Base-by-base conservation (phyloP, 2,797 vertebrate genomes). In the Thripadectes ignobilis region DNA sequence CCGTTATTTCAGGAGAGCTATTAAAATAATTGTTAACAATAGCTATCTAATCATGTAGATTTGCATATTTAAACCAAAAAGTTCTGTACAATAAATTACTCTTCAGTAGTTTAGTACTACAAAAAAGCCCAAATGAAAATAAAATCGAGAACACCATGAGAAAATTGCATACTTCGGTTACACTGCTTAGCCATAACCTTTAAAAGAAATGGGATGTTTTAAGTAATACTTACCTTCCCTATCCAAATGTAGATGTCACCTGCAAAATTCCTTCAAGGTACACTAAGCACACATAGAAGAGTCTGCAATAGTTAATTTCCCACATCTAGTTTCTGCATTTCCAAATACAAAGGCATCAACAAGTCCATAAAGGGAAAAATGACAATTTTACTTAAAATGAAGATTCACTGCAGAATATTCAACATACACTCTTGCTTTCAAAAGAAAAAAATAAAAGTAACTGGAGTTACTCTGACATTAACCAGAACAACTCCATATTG, bases 1-100 rank as follows among this genome's bases (percentile, higher is more conserved):
- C 97, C 97, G 59, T 14, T 98, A 91, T 98, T 98, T 94, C 41
- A 82, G 0, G 80, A 96, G 76, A 91, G 18, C 7, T 67, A 21
- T 43, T 81, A 73, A 94, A 43, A 62, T 62, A 23, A 34, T 5
- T 46, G 9, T 65, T 89, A 66, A 77, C 20, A 54, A 1, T 6
- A 69, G 26, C 36, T 66, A 77, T 12, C 30, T 89, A 46, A 77
- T 74, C 7, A 24, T 29, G 10, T 34, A 67, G 21, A 82, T 72
- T 72, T 38, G 30, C 12, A 6, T 54, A 87, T 88, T 67, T 66
- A 54, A 87, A 94, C 41, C 26, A 12, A 41, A 36, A 85, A 51
- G 15, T 41, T 55, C 49, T 92, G 16, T 57, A 82, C 20, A 20
- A 30, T 4, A 58, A 67, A 12, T 76, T 51, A 65, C 20, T 67